Base-by-base conservation (phyloP, 2,113 vertebrate genomes). In the Myanophis thanlyinensis region DNA sequence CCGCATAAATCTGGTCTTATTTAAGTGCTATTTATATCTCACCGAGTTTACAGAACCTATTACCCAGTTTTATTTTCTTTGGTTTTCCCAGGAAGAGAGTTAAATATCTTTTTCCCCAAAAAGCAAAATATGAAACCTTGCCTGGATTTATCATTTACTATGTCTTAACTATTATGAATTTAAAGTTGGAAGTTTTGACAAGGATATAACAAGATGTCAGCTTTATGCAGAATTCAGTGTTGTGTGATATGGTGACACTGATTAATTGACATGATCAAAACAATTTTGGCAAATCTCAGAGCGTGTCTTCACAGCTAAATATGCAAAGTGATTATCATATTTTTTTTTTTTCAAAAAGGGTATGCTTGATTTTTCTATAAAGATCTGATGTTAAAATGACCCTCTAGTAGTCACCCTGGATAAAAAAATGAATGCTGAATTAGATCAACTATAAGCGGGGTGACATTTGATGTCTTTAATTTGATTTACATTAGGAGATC, bases 1-100 rank as follows among this genome's bases (percentile, higher is more conserved):
- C 0, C 4, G n/a, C 89, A 92, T 96, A 96, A 95, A 95, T 96
- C 91, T 93, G 80, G 67, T 73, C 27, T 93, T 95, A 95, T 94
- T 87, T 90, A 96, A 93, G 47, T 88, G 59, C 35, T 91, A 46
- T 92, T 95, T 94, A 91, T 89, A 96, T 90, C 53, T 95, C 48
- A 93, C 88, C 85, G 40, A 95, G 93, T 93, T 94, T 94, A 91
- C 94, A 87, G 49, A 91, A 49, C n/a, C 54, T 90, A 92, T 94
- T 93, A 92, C 93, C 47, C 35, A 53, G 22, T 89, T 80, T 94
- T 85, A 1, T 12, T 93, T 89, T 92, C 27, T 40, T 94, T 89
- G 91, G 73, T 93, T 91, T 54, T 92, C 93, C 92, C 44, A 94
- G 84, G 93, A 93, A 95, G 56, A 94, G 40, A 85, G 94, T 86